Percentiles rank a stretch among this genome's conserved stretches.
phyloP scores from a whole-genome alignment of 1,140 invertebrate genomes.

The Tetramorium parvispinum region DNA sequence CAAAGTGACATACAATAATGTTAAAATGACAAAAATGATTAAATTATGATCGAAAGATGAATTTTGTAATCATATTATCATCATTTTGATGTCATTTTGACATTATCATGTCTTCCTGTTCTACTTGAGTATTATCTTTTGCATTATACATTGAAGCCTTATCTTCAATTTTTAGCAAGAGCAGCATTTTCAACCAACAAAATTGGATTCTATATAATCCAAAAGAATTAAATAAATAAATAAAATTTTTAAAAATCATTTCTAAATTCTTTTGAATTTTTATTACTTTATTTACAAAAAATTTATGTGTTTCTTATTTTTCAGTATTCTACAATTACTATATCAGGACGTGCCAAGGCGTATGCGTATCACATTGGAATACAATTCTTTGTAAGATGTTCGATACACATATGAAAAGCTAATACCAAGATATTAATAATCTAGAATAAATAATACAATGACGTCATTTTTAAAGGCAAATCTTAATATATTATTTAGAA shows the following conservation, averaged over 20 bases:
- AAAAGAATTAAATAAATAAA: too few species aligned
- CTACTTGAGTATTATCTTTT: too few species aligned
- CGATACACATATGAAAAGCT: neutral
- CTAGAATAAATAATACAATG: neutral
- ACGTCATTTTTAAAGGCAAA: neutral
- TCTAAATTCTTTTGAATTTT: neutral
- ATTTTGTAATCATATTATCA: too few species aligned
- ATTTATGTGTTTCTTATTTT: neutral
- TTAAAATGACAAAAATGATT: too few species aligned
- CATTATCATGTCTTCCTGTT: too few species aligned
- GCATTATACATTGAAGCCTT: neutral
- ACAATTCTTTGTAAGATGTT: neutral
- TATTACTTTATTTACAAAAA: neutral
- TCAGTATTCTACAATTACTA: neutral
- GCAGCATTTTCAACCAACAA: neutral
- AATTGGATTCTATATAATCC: neutral
- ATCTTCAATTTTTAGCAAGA: slow-evolving; percentile 1
- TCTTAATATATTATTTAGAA: neutral
- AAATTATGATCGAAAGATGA: too few species aligned
- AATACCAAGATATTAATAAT: neutral
- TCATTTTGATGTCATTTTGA: too few species aligned
- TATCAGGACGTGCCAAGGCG: neutral
- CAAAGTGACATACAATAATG: too few species aligned
- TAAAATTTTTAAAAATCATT: too few species aligned
- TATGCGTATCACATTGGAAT: neutral